A percentile compares a stretch with the other conserved stretches of the same genome.
phyloP scores from a whole-genome alignment of 2,888 invertebrate genomes.

The Diloba caeruleocephala region DNA sequence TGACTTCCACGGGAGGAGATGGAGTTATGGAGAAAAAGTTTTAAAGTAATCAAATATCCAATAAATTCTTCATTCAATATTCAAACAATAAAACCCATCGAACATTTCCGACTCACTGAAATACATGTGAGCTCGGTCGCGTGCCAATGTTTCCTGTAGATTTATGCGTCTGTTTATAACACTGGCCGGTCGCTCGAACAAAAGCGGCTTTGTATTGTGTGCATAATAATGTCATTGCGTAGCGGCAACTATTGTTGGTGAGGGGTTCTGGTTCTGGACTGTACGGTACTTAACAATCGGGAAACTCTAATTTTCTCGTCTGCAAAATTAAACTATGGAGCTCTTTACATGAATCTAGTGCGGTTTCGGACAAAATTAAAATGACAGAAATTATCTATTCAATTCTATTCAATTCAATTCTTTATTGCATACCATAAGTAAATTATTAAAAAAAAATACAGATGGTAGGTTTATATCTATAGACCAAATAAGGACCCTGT shows the following conservation, averaged over 20 bases:
- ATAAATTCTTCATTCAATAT: not conserved
- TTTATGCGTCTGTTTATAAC: conserved; percentile 61
- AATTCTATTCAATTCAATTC: too few species aligned
- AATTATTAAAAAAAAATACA: too few species aligned
- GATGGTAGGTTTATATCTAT: too few species aligned
- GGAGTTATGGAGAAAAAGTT: too few species aligned
- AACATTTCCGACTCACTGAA: conserved; percentile 5
- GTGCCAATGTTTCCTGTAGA: conserved; percentile 52
- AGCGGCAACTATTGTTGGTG: conserved; percentile 49
- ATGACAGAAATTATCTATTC: too few species aligned
- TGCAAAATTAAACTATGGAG: not conserved
- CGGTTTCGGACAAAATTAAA: too few species aligned
- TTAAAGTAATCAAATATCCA: too few species aligned
- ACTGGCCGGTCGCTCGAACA: conserved; percentile 55
- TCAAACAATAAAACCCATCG: conserved; percentile 8
- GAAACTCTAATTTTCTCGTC: not conserved
- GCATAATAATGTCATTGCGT: conserved; percentile 47
- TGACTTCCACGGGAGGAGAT: too few species aligned
- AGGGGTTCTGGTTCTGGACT: conserved; percentile 24
- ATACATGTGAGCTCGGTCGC: conserved; percentile 12
- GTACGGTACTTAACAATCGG: conserved; percentile 15
- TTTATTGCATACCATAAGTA: too few species aligned
- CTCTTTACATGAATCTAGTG: not conserved
- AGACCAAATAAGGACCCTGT: too few species aligned
- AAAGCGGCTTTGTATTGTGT: conserved; percentile 60